Evolutionary conservation across 2,113 vertebrate species (phyloP), one percentile per base, ranked within the genome.

Genomic region (Syngnathus scovelli): DNA sequence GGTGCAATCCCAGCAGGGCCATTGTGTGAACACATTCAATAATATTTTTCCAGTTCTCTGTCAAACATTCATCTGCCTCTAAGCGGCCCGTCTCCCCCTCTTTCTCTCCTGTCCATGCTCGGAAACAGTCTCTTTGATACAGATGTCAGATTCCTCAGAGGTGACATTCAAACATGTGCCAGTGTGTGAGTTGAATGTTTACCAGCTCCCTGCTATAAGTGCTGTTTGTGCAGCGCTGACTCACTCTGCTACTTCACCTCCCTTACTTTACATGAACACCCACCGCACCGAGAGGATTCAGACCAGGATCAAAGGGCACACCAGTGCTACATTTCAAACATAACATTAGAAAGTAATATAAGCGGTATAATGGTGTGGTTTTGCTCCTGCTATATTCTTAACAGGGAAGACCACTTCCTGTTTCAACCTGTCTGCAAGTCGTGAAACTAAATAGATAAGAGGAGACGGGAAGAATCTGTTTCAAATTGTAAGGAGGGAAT

Each of bases 1-100:
- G 78, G 87, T 81, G 85, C 86, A 92, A 92, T 88, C 89, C 87
- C 71, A 78, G 88, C 66, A 88, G 88, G 90, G 91, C 91, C 89
- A 88, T 91, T 90, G 67, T 6, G 85, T 86, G 79, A 88, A 77
- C 88, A 91, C 92, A 93, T 94, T 92, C 92, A 95, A 90, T 90
- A 92, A 85, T 91, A 83, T 86, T 85, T 85, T 83, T 75, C 82
- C 89, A 87, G 68, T 82, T 76, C 86, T 86, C 87, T 90, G 92
- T 94, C 94, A 94, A 94, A 89, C 90, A 69, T 83, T 80, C 82
- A 65, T 85, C 87, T 74, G 86, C 89, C 88, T 89, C 86, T 85
- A 80, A 61, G 89, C 91, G 89, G 85, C 86, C 64, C 68, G 58
- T n/a, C 59, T 61, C 51, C 70, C 72, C 67, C 38, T 79, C 71